Evolutionary conservation across 2,797 vertebrate species (phyloP).

Genomic region (Helicolenus hilgendorfi): DNA sequence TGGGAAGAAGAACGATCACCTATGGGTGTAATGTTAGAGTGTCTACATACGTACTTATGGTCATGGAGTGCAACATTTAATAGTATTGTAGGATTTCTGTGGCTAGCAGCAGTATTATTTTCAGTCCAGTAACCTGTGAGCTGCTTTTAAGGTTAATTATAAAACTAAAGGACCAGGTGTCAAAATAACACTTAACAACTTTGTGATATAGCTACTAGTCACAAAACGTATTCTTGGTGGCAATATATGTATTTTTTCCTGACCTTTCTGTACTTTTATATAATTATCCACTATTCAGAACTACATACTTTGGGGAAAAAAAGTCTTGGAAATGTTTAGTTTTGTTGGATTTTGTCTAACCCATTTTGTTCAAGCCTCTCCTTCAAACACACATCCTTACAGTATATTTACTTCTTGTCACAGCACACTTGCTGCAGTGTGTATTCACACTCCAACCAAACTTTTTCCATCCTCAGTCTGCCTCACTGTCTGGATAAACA

Average conservation of each 20-base stretch:
- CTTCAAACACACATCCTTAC: neutral
- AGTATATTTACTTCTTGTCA: neutral
- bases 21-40: neutral
- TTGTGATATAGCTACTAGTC: neutral
- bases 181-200: neutral
- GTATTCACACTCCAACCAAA: conserved; percentile 6
- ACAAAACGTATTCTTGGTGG: neutral
- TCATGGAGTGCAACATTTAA: neutral
- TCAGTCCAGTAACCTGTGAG: neutral
- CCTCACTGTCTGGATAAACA: conserved; percentile 45
- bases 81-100: neutral
- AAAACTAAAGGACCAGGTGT: neutral
- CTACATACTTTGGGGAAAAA: neutral
- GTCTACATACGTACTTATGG: neutral
- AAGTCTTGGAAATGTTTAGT: neutral
- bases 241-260: neutral
- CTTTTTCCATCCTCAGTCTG: conserved; percentile 43
- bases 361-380: neutral
- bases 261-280: neutral
- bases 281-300: neutral
- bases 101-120: neutral
- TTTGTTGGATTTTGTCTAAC: neutral
- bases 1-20: neutral
- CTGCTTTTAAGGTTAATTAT: neutral
- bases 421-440: neutral